Base-by-base conservation (phyloP, 2,888 invertebrate genomes). In the Trichopria drosophilae region DNA sequence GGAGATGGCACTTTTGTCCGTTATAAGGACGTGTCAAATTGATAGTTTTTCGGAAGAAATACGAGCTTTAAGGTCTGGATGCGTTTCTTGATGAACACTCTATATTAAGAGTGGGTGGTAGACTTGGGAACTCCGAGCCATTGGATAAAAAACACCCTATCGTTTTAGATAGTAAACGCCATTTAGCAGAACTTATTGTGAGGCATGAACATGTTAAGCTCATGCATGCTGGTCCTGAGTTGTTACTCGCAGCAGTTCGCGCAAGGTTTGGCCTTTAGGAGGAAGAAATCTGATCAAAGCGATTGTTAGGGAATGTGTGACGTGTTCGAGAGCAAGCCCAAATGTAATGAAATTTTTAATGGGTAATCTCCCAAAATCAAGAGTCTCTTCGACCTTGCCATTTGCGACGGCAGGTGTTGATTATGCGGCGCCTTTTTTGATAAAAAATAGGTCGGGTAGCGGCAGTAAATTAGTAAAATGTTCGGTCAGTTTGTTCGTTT, bases 281-380 rank as follows among this genome's bases (percentile, higher is more conserved):
- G 64, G 60, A n/a, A 36, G 55, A 53, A 53, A 47, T 16, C 6
- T 58, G 4, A 35, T 48, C 2, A 44, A 46, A 24, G 26, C 43
- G 18, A 49, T 60, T 7, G 48, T 62, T 9, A 51, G 46, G 13
- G 6, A 50, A 6, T 64, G 61, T 29, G 34, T 55, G n/a, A 58
- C 35, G 31, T 61, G 58, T 22, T 55, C 49, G 26, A 45, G 49
- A 26, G 39, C 41, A 9, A 58, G 61, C 10, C 47, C 58, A 1
- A n/a, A n/a, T n/a, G n/a, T n/a, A n/a, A 26, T 20, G 13, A 6
- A 40, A 12, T 22, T 51, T 15, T 18, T 60, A 3, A 67, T 68
- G 66, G 63, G 61, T 13, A 47, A 63, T 47, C 44, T 67, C 18
- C 68, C 66, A 2, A 15, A 16, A n/a, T 23, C 29, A n/a, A 42